Evolutionary conservation across 23 tunicate species (phyloP), one percentile per base, ranked within the genome.

Genomic region (Phallusia fumigata): DNA sequence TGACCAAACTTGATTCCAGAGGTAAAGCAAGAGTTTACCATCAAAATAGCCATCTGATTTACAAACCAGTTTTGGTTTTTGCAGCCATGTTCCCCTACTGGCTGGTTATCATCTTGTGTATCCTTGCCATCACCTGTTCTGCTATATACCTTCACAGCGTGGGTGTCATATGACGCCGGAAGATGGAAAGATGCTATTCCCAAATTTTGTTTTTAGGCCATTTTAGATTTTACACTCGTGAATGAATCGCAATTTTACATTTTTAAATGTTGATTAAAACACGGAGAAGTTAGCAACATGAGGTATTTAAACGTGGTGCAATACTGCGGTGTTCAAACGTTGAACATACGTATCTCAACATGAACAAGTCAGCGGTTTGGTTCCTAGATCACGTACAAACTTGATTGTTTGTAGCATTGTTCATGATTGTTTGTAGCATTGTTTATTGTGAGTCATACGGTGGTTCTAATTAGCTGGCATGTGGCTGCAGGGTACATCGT

Each of bases 1-100:
- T 92, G 73, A 77, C 86, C 50, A 92, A 84, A 52, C 89, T 92
- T 10, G 65, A 36, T 33, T 53, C 85, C 33, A 84, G 97, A 87
- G 30, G 84, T 87, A 28, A 88, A 86, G n/a, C n/a, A n/a, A n/a
- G n/a, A n/a, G n/a, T n/a, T n/a, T 76, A 21, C 18, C 36, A 24
- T 30, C 44, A 31, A 21, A 44, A 31, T 30, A 33, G 26, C 31
- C n/a, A n/a, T n/a, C n/a, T n/a, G n/a, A n/a, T n/a, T n/a, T n/a
- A n/a, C 80, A 12, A 32, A 13, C 15, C 16, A 19, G 18, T 34
- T 22, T 30, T 28, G 75, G 45, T 24, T 51, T 82, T 88, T 88
- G 28, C 86, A 88, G 91, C 83, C 8, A 16, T 84, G 53, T 86
- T 91, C 31, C 52, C 96, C 45, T 28, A 86, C 15, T 91, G 96